Base-by-base conservation (phyloP, 2,797 vertebrate species). In the Hydrophis major region DNA sequence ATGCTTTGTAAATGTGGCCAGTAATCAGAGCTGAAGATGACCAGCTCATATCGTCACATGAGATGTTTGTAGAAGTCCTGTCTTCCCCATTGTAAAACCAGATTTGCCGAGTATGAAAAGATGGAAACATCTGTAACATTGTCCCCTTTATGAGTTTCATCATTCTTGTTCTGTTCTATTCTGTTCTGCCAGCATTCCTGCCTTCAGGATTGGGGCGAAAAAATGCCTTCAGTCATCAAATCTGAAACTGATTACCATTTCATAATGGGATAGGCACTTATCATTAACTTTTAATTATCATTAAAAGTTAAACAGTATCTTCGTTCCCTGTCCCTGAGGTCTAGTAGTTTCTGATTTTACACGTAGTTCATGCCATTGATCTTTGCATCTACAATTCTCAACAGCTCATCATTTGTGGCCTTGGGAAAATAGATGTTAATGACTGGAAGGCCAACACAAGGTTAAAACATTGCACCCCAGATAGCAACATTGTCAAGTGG, bases 391-490 rank as follows among this genome's bases (percentile, higher is more conserved):
- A 89, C 25, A n/a, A 91, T 86, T 87, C 0, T 91, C 90, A 61
- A 90, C 95, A 99, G 99, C 98, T 99, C 89, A 99, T 99, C 87
- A 98, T 99, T 78, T 99, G 99, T 22, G 99, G 99, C 91, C 98
- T 99, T 93, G 99, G 99, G 57, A 99, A 99, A 96, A 99, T 99
- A 37, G 99, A 99, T 93, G 99, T 99, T 92, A 98, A 97, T 3
- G 99, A 99, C 98, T 99, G 99, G 99, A 99, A 99, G 97, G 98
- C 98, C 91, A 99, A 99, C 96, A 99, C 99, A 1, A 98, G 99
- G 90, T 98, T 99, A 97, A 99, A 99, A 97, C 99, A 99, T 98
- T 99, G 99, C 97, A 99, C 99, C 0, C 97, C 98, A 0, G 99
- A 99, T 96, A 99, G 98, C 97, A 99, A 99, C 96, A 98, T 98